Evolutionary conservation across 2,797 vertebrate species (phyloP), one percentile per base, ranked within the genome.

Genomic region (Momotus momota): DNA sequence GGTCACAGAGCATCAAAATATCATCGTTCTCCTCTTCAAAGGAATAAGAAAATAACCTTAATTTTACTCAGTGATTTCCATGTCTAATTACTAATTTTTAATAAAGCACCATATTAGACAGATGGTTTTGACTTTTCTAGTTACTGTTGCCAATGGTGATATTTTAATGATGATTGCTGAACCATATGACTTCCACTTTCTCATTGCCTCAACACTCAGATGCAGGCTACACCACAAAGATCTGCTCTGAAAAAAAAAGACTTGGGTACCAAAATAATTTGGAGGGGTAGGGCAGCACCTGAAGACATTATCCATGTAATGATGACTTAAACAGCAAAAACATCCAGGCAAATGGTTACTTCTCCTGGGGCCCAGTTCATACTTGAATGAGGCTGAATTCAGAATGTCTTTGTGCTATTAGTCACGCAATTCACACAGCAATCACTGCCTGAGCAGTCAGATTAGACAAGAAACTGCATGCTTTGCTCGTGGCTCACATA

Each of bases 401-500:
- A 80, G 71, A 88, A 80, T 67, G 57, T 62, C 48, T 88, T 77
- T 82, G 14, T 78, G 46, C 33, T 64, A 60, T 95, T 95, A 94
- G 90, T 96, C 94, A 95, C 45, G 55, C 52, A 82, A 60, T 77
- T 94, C 90, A 82, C 78, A 88, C 21, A 94, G 27, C 80, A 95
- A 51, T 88, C 82, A 40, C 51, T 86, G 77, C 73, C 64, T 81
- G 64, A 96, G n/a, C 81, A 82, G 67, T 26, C 83, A 92, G 80
- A 93, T 90, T 81, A 94, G 88, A 88, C 94, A 96, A 96, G 96
- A 96, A 95, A 67, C 71, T 89, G 78, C 95, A 92, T 58, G 90
- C 58, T 91, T 80, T 77, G 31, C 41, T 86, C 71, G 52, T 82
- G 75, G 41, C 46, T 93, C 23, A 41, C 88, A 79, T 93, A 88